These are phyloP conservation scores for Thalassophryne amazonica DNA, from an alignment of 2,797 vertebrate genomes.

Conservation along the genomic window DNA sequence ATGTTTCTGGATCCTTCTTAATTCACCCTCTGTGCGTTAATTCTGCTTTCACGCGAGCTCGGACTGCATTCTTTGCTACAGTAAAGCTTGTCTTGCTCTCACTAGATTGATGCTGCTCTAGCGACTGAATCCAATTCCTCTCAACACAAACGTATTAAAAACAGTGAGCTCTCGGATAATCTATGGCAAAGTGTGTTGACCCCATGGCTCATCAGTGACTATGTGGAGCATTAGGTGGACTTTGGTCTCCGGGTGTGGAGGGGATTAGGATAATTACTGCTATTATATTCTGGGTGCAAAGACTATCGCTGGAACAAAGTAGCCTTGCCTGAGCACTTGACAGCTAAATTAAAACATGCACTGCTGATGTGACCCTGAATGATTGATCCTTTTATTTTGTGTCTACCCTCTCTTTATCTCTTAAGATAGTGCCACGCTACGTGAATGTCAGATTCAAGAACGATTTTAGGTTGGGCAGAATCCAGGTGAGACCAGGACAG, in stretches of 20 bases:
- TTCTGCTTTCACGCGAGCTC: slow-evolving; percentile 32
- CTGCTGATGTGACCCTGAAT: slow-evolving; percentile 56
- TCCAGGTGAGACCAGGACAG: too few species aligned
- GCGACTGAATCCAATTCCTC: slow-evolving; percentile 50
- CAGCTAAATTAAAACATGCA: slow-evolving; percentile 74
- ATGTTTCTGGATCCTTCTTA: slow-evolving; percentile 20
- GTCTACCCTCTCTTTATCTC: slow-evolving; percentile 19
- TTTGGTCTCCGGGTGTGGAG: slow-evolving; percentile 58
- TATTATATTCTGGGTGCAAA: slow-evolving; percentile 73
- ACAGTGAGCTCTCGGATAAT: slow-evolving; percentile 68
- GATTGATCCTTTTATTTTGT: slow-evolving; percentile 53
- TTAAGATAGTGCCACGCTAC: too few species aligned
- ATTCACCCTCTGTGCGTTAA: slow-evolving; percentile 30
- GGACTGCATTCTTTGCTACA: slow-evolving; percentile 16
- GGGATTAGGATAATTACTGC: slow-evolving; percentile 78
- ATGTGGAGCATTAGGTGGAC: slow-evolving; percentile 43
- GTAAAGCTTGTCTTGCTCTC: slow-evolving; percentile 8
- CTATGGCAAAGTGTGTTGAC: slow-evolving; percentile 73
- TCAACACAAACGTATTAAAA: slow-evolving; percentile 58
- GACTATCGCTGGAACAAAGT: slow-evolving; percentile 54
- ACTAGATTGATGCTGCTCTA: slow-evolving; percentile 31
- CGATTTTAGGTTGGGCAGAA: too few species aligned
- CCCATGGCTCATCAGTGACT: slow-evolving; percentile 59
- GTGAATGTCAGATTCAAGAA: too few species aligned
- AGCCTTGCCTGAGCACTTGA: slow-evolving; percentile 56